Evolutionary conservation across 2,113 vertebrate genomes (phyloP), one percentile per base, ranked within the genome.

Genomic region (Calidris pugnax): DNA sequence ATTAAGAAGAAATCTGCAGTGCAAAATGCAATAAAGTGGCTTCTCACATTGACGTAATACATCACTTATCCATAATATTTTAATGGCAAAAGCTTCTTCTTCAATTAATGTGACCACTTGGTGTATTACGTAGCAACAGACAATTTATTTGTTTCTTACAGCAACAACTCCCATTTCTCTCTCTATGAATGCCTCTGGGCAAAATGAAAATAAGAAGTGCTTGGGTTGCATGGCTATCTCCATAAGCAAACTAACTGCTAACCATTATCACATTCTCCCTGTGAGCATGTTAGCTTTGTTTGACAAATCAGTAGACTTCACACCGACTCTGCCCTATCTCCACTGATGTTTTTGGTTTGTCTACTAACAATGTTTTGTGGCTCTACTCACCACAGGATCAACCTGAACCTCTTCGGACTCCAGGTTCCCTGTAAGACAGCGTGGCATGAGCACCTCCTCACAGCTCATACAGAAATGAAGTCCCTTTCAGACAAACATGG

Each of bases 381-480:
- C 33, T 45, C 60, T 68, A 59, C 6, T 14, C 14, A 30, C 6
- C 33, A 57, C 33, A 32, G 37, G 27, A 45, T 45, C 17, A 24
- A 3, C 9, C 10, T 43, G 33, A 16, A 8, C 11, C 26, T 79
- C 24, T 69, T 48, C 32, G 48, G 80, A 43, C 14, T 19, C 7
- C n/a, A 67, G 57, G 32, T n/a, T 72, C n/a, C 55, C 12, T 39
- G 12, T 26, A 41, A 73, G 51, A 13, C 2, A 75, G 30, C 0
- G 1, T 16, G 35, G 3, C 5, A 10, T 0, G 8, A 76, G 35
- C 23, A 5, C 20, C 32, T 27, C 14, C 15, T 66, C 26, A 32
- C 26, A 41, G 5, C 21, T 62, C 35, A 3, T 4, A 18, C 30
- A 32, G 33, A 48, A 56, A 37, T 1, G 0, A 67, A 23, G 9